Evolutionary conservation across 2,888 invertebrate genomes (phyloP).

Genomic region (Cephonodes hylas): DNA sequence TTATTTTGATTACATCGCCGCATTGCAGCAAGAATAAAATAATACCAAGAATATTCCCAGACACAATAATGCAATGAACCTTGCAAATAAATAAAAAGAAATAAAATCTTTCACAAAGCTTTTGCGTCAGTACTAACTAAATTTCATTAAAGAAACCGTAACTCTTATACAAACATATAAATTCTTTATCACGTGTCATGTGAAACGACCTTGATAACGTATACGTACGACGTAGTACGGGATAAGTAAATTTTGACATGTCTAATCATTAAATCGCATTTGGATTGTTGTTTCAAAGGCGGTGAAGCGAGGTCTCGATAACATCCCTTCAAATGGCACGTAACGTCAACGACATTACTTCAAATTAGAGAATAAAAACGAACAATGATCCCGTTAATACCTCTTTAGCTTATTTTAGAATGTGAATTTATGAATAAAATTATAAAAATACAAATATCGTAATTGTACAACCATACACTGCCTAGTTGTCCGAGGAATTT

Average conservation of each 20-base stretch:
- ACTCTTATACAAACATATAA: not conserved
- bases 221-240: conserved; percentile 15
- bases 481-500: too few relatives aligned
- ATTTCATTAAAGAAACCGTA: not conserved
- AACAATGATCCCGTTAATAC: too few relatives aligned
- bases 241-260: conserved; percentile 18
- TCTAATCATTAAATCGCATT: conserved; percentile 34
- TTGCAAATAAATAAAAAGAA: not conserved
- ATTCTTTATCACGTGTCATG: not conserved
- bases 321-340: not conserved
- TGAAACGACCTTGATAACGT: not conserved
- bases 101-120: not conserved
- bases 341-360: not conserved
- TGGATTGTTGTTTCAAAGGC: conserved; percentile 35
- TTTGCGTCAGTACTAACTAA: not conserved
- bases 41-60: not conserved
- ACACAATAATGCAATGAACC: not conserved
- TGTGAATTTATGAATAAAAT: too few relatives aligned
- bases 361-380: not conserved
- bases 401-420: too few relatives aligned
- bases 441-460: too few relatives aligned
- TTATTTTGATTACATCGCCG: not conserved
- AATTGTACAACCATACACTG: too few relatives aligned
- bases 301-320: conserved; percentile 21
- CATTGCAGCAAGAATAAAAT: not conserved